Base-by-base conservation (phyloP, 1,140 invertebrate species). In the Dinoponera quadriceps region DNA sequence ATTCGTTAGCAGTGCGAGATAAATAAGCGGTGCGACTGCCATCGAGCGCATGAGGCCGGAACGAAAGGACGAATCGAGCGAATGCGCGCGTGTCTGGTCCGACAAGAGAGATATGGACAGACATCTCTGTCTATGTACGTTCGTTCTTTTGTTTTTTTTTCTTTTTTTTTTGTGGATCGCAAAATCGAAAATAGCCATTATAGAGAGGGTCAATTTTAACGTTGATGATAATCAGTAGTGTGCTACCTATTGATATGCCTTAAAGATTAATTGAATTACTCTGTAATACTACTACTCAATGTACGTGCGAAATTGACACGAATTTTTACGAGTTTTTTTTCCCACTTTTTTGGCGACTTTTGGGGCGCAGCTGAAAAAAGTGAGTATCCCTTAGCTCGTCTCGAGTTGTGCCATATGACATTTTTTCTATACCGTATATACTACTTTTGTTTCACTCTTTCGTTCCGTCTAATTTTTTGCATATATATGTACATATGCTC, bases 321-420 rank as follows among this genome's bases (percentile, higher is more conserved):
- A 92, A 92, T 94, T 94, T 94, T 94, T 93, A 94, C 93, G 89
- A 93, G 86, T 89, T 92, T 93, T 94, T 86, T 94, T 94, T 94
- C 90, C 93, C 91, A 94, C 93, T 94, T 93, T 94, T 94, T 94
- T 93, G 93, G 94, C 93, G 93, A 94, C 93, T 93, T 93, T 94
- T 93, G 92, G 92, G 93, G 93, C 92, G 90, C 93, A 93, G 92
- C 90, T 88, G 88, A 88, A 86, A 91, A 88, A 93, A 90, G 91
- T 92, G 91, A 92, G 91, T 92, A 92, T 92, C 86, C 77, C 89
- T 86, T 90, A 90, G 85, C 88, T 91, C 87, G 89, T 91, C 89
- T 90, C 89, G 86, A 91, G 82, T 88, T 90, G 85, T 90, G 88
- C 89, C 88, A 90, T n/a, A n/a, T 90, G 63, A 90, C 48, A 89